These are phyloP conservation scores for Campopleginae sp. DNA, from an alignment of 2,888 invertebrate genomes.

Conservation along the genomic window DNA sequence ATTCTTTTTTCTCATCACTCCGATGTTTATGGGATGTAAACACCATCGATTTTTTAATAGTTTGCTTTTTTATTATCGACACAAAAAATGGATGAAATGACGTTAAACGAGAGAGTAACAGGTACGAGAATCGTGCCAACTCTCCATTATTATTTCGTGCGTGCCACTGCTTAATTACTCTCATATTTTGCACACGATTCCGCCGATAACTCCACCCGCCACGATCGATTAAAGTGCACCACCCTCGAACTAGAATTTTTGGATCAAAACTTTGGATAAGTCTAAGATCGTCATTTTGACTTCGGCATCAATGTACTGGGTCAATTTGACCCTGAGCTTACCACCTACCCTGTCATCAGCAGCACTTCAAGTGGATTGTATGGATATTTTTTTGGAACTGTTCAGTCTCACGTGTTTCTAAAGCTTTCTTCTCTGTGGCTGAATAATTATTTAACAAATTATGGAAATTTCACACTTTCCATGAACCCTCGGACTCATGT, in stretches of 20 bases:
- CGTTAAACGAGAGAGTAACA: constrained; percentile 7
- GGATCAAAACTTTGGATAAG: not conserved
- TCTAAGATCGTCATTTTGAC: not conserved
- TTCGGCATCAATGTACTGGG: too few species aligned
- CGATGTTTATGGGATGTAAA: not conserved
- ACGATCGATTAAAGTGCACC: not conserved
- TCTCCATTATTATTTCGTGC: not conserved
- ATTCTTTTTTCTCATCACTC: not conserved
- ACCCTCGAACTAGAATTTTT: not conserved
- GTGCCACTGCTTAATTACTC: constrained; percentile 16
- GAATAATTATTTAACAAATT: not conserved
- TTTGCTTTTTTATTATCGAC: not conserved
- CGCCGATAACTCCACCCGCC: not conserved
- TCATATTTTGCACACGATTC: constrained; percentile 9
- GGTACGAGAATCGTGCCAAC: constrained; percentile 1
- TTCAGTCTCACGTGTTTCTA: not conserved
- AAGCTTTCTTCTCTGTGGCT: not conserved
- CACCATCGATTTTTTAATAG: not conserved
- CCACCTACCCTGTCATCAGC: too few species aligned
- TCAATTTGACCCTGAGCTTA: too few species aligned
- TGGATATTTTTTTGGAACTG: not conserved
- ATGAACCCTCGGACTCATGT: not conserved
- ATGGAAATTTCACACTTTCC: not conserved
- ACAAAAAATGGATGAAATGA: not conserved
- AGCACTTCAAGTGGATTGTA: not conserved